Evolutionary conservation across 2,797 vertebrate species (phyloP).

Genomic region (Lindbergichthys nudifrons): DNA sequence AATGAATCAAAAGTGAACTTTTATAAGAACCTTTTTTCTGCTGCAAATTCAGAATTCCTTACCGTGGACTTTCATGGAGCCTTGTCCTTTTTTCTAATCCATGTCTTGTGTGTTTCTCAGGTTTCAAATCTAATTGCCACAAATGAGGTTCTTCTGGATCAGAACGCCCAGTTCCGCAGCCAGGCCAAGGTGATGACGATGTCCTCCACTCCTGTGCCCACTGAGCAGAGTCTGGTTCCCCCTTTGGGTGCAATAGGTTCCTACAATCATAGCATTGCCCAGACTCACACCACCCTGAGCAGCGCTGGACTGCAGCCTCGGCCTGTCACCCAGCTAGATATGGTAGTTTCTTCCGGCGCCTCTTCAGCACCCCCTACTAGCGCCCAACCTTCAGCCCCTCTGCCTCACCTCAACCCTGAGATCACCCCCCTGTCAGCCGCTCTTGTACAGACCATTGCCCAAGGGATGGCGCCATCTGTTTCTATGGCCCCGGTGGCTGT

Average conservation of each 20-base stretch:
- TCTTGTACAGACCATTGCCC: conserved; percentile 95
- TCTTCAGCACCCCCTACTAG: conserved; percentile 87
- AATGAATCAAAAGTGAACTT: background rate
- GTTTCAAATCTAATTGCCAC: conserved; percentile 95
- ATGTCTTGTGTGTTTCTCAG: conserved; percentile 67
- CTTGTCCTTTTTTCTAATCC: conserved; percentile 11
- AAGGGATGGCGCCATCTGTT: conserved; percentile 95
- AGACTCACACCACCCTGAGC: conserved; percentile 98
- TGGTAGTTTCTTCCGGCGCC: conserved; percentile 89
- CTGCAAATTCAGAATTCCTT: background rate
- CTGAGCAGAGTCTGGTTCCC: conserved; percentile 92
- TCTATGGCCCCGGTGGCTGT: conserved; percentile 97
- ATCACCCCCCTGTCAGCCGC: conserved; percentile 94
- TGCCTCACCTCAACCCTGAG: conserved; percentile 93
- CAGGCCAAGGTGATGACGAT: conserved; percentile 97
- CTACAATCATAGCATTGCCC: conserved; percentile 97
- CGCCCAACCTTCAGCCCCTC: conserved; percentile 87
- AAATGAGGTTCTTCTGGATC: conserved; percentile 98
- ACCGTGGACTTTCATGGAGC: background rate
- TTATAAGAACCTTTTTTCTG: background rate
- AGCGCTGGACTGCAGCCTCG: conserved; percentile 94
- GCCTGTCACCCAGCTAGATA: conserved; percentile 92
- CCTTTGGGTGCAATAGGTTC: conserved; percentile 93
- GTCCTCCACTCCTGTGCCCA: conserved; percentile 90
- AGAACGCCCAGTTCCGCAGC: conserved; percentile 96